A percentile compares a stretch with the other conserved stretches of the same genome.
Conservation (phyloP, 2,888 invertebrate genomes). For the Theretra japonica region DNA sequence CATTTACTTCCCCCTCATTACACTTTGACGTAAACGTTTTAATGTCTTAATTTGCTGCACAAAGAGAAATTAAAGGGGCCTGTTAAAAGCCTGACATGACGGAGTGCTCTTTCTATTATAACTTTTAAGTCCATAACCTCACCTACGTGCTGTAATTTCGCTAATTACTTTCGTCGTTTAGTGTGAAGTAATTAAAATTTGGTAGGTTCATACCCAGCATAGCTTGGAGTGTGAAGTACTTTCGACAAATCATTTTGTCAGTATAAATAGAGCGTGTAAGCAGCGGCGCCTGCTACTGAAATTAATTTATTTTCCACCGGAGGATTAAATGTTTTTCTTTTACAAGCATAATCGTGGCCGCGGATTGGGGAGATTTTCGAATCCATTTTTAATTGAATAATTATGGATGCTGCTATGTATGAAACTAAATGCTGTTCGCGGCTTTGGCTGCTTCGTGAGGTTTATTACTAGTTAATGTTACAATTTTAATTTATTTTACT, state of each 20-base stretch:
- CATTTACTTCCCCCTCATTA: slow-evolving; percentile 68
- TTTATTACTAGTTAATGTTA: too few relatives aligned
- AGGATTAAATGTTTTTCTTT: slow-evolving; percentile 33
- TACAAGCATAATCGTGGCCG: slow-evolving; percentile 26
- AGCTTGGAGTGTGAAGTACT: slow-evolving; percentile 41
- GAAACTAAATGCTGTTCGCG: too few relatives aligned
- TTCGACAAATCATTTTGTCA: slow-evolving; percentile 44
- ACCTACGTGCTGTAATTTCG: slow-evolving; percentile 74
- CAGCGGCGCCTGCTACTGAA: slow-evolving; percentile 39
- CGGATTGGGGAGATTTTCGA: slow-evolving; percentile 30
- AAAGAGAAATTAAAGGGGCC: slow-evolving; percentile 80
- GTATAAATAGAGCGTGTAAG: slow-evolving; percentile 46
- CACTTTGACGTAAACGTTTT: slow-evolving; percentile 77
- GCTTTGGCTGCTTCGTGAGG: too few relatives aligned
- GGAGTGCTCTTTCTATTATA: slow-evolving; percentile 80
- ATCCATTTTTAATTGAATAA: slow-evolving; percentile 31
- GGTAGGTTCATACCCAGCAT: slow-evolving; percentile 43
- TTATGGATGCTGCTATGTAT: slow-evolving; percentile 30
- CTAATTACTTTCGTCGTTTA: slow-evolving; percentile 70
- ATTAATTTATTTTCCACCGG: slow-evolving; percentile 41
- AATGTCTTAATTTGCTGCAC: slow-evolving; percentile 81
- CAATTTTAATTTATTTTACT: too few relatives aligned
- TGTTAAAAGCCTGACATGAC: slow-evolving; percentile 82
- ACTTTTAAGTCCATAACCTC: slow-evolving; percentile 76
- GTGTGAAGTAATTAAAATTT: slow-evolving; percentile 60